Evolutionary conservation across 1,140 invertebrate genomes (phyloP).

Genomic region (Drosophila insularis): DNA sequence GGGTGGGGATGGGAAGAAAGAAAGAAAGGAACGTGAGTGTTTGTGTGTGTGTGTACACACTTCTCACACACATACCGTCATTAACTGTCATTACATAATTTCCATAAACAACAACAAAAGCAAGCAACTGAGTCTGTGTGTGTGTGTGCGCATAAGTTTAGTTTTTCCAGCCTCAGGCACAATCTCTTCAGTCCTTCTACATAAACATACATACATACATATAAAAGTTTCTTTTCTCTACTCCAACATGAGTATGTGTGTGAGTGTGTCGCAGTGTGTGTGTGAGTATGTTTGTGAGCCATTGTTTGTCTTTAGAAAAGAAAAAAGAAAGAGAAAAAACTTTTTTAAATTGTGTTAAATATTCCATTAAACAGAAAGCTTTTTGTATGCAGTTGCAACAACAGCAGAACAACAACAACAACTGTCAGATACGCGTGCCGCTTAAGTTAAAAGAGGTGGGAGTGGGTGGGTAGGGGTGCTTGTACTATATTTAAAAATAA

Average conservation of each 20-base stretch:
- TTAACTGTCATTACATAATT: constrained; percentile 80
- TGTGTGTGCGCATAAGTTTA: constrained; percentile 34
- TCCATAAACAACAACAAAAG: constrained; percentile 69
- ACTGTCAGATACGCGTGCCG: constrained; percentile 43
- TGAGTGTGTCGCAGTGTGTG: constrained; percentile 16
- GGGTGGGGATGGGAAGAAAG: not conserved
- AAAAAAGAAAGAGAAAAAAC: constrained; percentile 27
- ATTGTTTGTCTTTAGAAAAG: constrained; percentile 74
- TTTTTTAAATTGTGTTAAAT: constrained; percentile 80
- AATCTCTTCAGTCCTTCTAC: constrained; percentile 4
- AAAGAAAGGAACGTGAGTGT: not conserved
- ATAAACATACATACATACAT: not conserved
- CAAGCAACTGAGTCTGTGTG: constrained; percentile 12
- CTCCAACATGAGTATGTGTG: constrained; percentile 12
- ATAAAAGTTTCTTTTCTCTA: constrained; percentile 53
- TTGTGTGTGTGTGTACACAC: constrained; percentile 26
- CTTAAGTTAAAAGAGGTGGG: constrained; percentile 20
- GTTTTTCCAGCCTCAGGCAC: constrained; percentile 36
- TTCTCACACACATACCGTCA: constrained; percentile 43
- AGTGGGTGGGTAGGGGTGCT: not conserved
- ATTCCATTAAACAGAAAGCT: constrained; percentile 81
- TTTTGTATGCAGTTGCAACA: constrained; percentile 60
- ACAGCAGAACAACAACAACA: constrained; percentile 39
- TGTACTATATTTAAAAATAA: not conserved
- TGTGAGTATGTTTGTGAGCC: constrained; percentile 56